These are phyloP conservation scores for Raja brachyura DNA, from an alignment of 2,113 vertebrate genomes.

Conservation along the genomic window DNA sequence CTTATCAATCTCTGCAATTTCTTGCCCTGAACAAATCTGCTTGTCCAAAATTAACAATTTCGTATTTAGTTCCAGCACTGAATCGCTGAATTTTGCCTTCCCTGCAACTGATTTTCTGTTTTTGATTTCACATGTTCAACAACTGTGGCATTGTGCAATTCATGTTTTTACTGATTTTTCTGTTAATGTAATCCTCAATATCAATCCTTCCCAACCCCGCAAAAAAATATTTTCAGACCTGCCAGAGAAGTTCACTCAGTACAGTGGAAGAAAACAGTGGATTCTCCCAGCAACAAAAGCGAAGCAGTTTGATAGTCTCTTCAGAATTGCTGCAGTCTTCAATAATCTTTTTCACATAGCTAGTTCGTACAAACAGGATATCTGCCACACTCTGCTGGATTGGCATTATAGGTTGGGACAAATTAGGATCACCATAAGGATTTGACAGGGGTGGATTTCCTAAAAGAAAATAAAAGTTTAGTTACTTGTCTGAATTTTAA, in stretches of 20 bases:
- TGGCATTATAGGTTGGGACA: slow-evolving; percentile 91
- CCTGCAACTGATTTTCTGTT: background rate
- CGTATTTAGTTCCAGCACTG: no score
- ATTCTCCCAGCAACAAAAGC: slow-evolving; percentile 99
- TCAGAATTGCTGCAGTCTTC: slow-evolving; percentile 99
- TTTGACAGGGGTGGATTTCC: slow-evolving; percentile 94
- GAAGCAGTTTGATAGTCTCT: slow-evolving; percentile 93
- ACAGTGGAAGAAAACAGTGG: slow-evolving; percentile 98
- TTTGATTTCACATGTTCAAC: background rate
- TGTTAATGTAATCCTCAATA: background rate
- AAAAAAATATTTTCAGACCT: slow-evolving; percentile 62
- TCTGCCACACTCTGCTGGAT: slow-evolving; percentile 95
- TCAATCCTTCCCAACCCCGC: background rate
- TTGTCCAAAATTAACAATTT: background rate
- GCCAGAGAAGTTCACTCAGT: slow-evolving; percentile 97
- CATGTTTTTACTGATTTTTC: background rate
- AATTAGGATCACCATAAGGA: slow-evolving; percentile 90
- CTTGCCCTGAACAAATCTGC: background rate
- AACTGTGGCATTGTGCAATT: background rate
- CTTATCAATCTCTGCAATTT: no score
- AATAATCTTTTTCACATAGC: slow-evolving; percentile 98
- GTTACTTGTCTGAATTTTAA: background rate
- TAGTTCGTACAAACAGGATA: slow-evolving; percentile 95
- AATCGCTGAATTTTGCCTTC: background rate
- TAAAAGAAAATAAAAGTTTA: slow-evolving; percentile 52